These are phyloP conservation scores for Crossaster papposus DNA, from an alignment of 53 echinoderm and acorn worm species.

Conservation along the genomic window DNA sequence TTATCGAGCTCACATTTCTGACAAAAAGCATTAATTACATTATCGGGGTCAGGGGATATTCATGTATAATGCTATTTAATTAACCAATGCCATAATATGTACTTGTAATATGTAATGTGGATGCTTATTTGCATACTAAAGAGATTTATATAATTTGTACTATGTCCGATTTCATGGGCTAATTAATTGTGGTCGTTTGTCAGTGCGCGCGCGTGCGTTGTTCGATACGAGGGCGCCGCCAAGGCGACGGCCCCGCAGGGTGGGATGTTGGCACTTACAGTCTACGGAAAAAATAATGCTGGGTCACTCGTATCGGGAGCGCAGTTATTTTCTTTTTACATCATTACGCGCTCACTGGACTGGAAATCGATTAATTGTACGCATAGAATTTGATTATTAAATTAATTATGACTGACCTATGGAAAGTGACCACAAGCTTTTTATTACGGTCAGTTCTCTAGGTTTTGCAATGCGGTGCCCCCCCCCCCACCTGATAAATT, in stretches of 20 bases:
- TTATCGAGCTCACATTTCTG: conserved; percentile 29
- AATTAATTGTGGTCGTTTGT: conserved; percentile 21
- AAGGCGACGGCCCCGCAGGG: conserved; percentile 38
- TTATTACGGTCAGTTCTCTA: neutral
- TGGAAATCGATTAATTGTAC: conserved; percentile 49
- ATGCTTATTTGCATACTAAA: conserved; percentile 31
- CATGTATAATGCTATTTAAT: conserved; percentile 1
- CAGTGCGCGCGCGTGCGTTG: conserved; percentile 10
- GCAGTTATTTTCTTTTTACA: neutral
- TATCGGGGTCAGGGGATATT: conserved; percentile 16
- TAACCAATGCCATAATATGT: neutral
- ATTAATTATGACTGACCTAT: conserved; percentile 27
- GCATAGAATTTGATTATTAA: conserved; percentile 57
- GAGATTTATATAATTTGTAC: conserved; percentile 25
- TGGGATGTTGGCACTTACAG: conserved; percentile 32
- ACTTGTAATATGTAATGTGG: neutral
- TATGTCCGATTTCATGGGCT: conserved; percentile 24
- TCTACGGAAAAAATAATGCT: conserved; percentile 4
- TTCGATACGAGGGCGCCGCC: conserved; percentile 61
- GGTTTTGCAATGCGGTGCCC: neutral
- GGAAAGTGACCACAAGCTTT: conserved; percentile 39
- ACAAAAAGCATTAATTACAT: conserved; percentile 11
- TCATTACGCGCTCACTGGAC: neutral
- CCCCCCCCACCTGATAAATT: neutral
- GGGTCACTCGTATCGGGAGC: conserved; percentile 21